Conservation (phyloP, 1,140 invertebrate species). For the Oncopeltus fasciatus region DNA sequence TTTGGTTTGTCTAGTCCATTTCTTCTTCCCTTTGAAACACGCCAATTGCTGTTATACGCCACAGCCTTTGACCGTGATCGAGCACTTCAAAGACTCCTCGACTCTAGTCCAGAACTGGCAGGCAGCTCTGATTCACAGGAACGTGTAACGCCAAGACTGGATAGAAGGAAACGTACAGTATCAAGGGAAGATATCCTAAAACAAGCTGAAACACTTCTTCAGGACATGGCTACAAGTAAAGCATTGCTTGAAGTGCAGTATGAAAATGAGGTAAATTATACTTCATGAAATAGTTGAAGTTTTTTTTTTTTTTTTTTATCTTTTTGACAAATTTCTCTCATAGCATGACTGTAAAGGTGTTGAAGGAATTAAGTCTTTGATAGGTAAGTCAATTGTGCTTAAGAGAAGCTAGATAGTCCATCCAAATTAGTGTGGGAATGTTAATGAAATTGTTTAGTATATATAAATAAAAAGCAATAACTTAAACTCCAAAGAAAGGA, state of each 20-base stretch:
- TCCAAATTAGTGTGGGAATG: too few species aligned
- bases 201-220: constrained; percentile 87
- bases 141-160: constrained; percentile 79
- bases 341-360: too few species aligned
- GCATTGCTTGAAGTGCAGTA: constrained; percentile 92
- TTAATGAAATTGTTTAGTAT: too few species aligned
- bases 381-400: too few species aligned
- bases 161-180: constrained; percentile 81
- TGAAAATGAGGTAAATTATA: constrained; percentile 67
- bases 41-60: constrained; percentile 88
- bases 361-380: too few species aligned
- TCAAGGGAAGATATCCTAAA: constrained; percentile 84
- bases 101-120: constrained; percentile 69
- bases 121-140: constrained; percentile 54
- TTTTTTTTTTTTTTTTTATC: not conserved
- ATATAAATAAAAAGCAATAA: too few species aligned
- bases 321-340: too few species aligned
- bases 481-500: too few species aligned
- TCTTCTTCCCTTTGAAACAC: constrained; percentile 89
- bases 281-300: not conserved
- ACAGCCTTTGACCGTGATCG: constrained; percentile 92
- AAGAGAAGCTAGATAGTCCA: too few species aligned
- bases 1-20: constrained; percentile 52
- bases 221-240: constrained; percentile 83
- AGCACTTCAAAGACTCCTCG: constrained; percentile 80